Evolutionary conservation across 2,888 invertebrate genomes (phyloP).

Genomic region (Asteroscopus sphinx): DNA sequence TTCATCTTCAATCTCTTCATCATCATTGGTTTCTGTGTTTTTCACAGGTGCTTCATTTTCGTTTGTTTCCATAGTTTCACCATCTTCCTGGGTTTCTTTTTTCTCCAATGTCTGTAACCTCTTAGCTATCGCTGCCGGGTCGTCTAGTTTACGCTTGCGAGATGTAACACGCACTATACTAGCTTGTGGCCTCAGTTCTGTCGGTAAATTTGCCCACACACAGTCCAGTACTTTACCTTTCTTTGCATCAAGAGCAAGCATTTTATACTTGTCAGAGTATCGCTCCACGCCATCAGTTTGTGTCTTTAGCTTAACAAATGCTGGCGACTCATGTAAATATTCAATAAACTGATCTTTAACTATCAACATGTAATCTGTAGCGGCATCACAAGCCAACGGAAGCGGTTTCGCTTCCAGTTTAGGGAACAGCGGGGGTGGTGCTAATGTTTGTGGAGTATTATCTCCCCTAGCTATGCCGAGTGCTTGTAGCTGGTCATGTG

Average conservation of each 20-base stretch:
- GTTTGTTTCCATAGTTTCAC: constrained; percentile 83
- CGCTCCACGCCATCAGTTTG: constrained; percentile 87
- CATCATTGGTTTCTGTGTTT: constrained; percentile 89
- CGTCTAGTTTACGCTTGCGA: constrained; percentile 80
- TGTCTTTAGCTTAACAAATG: constrained; percentile 87
- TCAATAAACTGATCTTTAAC: constrained; percentile 93
- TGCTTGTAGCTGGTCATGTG: constrained; percentile 89
- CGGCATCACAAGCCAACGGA: constrained; percentile 86
- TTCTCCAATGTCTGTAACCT: constrained; percentile 92
- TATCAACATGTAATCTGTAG: constrained; percentile 92
- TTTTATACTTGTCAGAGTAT: constrained; percentile 90
- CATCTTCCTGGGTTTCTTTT: constrained; percentile 89
- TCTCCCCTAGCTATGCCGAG: constrained; percentile 90
- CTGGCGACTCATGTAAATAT: constrained; percentile 92
- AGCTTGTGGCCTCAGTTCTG: constrained; percentile 90
- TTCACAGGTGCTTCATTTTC: constrained; percentile 79
- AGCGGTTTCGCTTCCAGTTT: constrained; percentile 90
- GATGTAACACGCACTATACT: constrained; percentile 71
- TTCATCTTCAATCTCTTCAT: constrained; percentile 90
- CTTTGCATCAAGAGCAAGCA: constrained; percentile 85
- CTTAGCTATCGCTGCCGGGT: constrained; percentile 78
- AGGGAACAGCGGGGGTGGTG: constrained; percentile 91
- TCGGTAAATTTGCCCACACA: constrained; percentile 91
- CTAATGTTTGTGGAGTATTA: constrained; percentile 84
- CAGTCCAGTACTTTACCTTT: constrained; percentile 84